phyloP scores from a whole-genome alignment of 2,113 vertebrate species.

The Tyto alba region DNA sequence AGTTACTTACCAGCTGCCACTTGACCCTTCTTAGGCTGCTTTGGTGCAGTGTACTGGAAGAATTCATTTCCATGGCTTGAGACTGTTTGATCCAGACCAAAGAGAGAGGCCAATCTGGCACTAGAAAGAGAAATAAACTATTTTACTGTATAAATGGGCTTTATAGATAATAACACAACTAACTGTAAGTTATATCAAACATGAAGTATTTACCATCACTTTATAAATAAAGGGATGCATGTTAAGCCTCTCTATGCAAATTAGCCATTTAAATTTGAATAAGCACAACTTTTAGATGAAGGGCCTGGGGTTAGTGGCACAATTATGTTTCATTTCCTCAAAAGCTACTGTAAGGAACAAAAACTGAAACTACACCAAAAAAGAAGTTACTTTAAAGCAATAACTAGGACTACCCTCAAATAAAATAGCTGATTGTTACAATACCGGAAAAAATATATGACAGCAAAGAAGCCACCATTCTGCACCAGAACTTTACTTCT shows the following conservation, averaged over 20 bases:
- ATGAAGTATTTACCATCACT: background rate
- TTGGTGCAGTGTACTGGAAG: constrained; percentile 95
- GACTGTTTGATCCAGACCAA: constrained; percentile 83
- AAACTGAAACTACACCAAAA: background rate
- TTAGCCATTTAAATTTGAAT: background rate
- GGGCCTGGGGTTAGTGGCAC: background rate
- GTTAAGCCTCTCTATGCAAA: background rate
- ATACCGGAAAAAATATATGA: rapidly evolving
- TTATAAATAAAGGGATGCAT: background rate
- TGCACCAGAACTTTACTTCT: background rate
- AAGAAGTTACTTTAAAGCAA: background rate
- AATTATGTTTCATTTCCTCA: background rate
- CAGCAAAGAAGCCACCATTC: background rate
- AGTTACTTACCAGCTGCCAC: constrained; percentile 71
- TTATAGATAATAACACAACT: background rate
- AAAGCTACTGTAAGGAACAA: background rate
- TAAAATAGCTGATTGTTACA: background rate
- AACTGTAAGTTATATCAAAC: background rate
- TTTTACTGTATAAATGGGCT: rapidly evolving
- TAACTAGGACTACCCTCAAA: rapidly evolving
- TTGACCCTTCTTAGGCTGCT: constrained; percentile 88
- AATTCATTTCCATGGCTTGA: constrained; percentile 87
- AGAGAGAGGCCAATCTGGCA: constrained; percentile 91
- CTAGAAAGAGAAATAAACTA: constrained; percentile 56
- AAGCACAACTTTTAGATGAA: background rate